Evolutionary conservation across 2,113 vertebrate genomes (phyloP).

Genomic region (Alosa alosa): DNA sequence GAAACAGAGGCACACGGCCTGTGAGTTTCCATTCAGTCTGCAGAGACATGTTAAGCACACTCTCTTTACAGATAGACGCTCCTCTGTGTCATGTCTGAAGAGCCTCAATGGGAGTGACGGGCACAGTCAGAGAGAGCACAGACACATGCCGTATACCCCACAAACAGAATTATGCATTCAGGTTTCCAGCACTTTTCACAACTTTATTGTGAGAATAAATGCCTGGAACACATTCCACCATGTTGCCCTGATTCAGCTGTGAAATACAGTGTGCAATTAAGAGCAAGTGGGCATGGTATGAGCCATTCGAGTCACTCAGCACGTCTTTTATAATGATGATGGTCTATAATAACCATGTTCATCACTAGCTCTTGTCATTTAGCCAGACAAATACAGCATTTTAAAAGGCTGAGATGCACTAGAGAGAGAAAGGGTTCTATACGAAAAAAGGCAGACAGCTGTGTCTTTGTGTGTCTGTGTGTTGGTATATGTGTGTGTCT

Average conservation of each 20-base stretch:
- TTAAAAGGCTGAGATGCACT: not conserved
- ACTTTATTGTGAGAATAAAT: not conserved
- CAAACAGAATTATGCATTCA: not conserved
- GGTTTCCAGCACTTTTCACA: not conserved
- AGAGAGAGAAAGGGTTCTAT: not conserved
- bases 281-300: not conserved
- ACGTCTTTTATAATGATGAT: not conserved
- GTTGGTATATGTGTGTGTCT: not conserved
- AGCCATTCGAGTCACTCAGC: too few relatives aligned
- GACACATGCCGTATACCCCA: not conserved
- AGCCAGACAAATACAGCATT: not conserved
- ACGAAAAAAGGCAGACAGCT: not conserved
- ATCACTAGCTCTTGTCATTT: not conserved
- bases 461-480: not conserved
- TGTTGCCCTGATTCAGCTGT: not conserved
- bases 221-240: not conserved
- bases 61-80: not conserved
- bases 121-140: not conserved
- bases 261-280: not conserved
- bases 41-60: not conserved
- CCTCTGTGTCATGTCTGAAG: not conserved
- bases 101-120: not conserved
- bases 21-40: not conserved
- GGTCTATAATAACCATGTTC: not conserved
- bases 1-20: slow-evolving; percentile 19